Conservation (phyloP, 2,888 invertebrate species). For the Microctonus aethiopoides region DNA sequence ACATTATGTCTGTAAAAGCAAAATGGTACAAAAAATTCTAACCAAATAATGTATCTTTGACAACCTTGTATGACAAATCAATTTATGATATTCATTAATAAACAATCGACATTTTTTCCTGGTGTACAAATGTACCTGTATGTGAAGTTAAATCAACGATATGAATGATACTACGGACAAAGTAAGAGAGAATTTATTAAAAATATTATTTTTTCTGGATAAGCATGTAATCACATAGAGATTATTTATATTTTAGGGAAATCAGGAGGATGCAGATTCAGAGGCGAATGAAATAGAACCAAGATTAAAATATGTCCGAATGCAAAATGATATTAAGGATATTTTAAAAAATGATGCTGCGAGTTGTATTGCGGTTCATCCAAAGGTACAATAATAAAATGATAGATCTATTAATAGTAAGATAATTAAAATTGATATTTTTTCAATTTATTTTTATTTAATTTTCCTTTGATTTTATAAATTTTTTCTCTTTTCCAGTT, state of each 20-base stretch:
- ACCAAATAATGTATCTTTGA: neutral
- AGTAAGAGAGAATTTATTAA: neutral
- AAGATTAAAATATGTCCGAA: conserved; percentile 89
- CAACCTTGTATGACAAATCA: neutral
- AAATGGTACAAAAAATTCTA: no score
- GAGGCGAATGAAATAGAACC: conserved; percentile 80
- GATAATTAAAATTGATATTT: no score
- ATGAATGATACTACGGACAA: conserved; percentile 4
- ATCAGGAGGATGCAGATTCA: conserved; percentile 61
- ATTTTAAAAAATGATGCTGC: conserved; percentile 89
- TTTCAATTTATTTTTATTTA: no score
- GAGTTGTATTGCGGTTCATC: conserved; percentile 92
- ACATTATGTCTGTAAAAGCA: no score
- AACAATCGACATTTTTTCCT: neutral
- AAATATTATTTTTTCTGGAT: no score
- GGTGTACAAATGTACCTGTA: neutral
- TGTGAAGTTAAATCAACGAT: neutral
- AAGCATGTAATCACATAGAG: neutral
- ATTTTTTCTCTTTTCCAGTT: conserved; percentile 71
- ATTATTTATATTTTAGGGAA: conserved; percentile 53
- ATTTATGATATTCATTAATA: neutral
- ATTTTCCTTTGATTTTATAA: neutral
- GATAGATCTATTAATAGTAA: no score
- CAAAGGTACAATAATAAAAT: conserved; percentile 79
- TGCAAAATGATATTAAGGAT: conserved; percentile 86